These are phyloP conservation scores for Drosophila insularis DNA, from an alignment of 1,140 invertebrate species.

Conservation along the genomic window DNA sequence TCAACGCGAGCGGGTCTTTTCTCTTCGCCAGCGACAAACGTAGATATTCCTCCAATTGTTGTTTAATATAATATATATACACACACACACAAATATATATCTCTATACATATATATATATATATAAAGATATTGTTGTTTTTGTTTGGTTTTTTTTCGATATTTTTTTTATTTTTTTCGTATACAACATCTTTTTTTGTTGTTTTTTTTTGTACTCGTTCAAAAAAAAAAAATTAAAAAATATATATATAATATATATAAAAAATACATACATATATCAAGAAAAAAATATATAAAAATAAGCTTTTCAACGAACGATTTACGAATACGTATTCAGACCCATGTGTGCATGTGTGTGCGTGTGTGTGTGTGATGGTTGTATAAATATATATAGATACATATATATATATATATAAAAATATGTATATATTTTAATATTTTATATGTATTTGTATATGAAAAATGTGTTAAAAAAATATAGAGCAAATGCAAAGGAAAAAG, in stretches of 20 bases:
- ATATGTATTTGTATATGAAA: conserved; percentile 24
- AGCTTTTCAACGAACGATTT: conserved; percentile 48
- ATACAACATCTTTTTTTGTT: conserved; percentile 26
- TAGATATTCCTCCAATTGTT: conserved; percentile 75
- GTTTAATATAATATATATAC: conserved; percentile 25
- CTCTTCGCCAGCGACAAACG: conserved; percentile 81
- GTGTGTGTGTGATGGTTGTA: conserved; percentile 57
- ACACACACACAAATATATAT: conserved; percentile 47
- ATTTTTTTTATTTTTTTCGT: conserved; percentile 34
- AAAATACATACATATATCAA: conserved; percentile 20
- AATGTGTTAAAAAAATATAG: conserved; percentile 12
- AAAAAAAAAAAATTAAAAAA: conserved; percentile 30
- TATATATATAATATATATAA: conserved; percentile 25
- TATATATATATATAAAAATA: conserved; percentile 7
- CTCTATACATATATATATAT: conserved; percentile 34
- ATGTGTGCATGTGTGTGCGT: conserved; percentile 48
- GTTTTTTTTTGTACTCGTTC: conserved; percentile 41
- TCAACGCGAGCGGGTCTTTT: conserved; percentile 83
- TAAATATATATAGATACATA: conserved; percentile 27
- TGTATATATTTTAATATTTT: conserved; percentile 34
- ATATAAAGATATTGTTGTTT: conserved; percentile 63
- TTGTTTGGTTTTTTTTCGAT: conserved; percentile 69
- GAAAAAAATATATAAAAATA: conserved; percentile 39
- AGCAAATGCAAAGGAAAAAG: background rate
- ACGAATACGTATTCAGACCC: conserved; percentile 34